Evolutionary conservation across 64 coral and sea anemone genomes (phyloP).

Genomic region (Trachythela sp.): DNA sequence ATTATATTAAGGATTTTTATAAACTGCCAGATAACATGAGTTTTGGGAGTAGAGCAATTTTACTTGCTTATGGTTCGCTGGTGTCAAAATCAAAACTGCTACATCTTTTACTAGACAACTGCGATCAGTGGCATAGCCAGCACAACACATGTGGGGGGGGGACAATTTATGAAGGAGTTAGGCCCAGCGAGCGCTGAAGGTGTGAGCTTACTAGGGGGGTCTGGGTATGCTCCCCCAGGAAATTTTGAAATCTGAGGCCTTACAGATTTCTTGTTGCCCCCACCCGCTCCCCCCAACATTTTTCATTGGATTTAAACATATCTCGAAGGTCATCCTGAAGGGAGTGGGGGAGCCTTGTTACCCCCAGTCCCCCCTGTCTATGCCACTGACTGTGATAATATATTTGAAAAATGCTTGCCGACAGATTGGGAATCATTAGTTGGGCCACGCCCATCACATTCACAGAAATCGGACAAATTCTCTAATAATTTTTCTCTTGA

Average conservation of each 20-base stretch:
- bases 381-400: conserved; percentile 29
- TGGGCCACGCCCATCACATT: not conserved
- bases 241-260: too few relatives aligned
- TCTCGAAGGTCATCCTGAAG: too few relatives aligned
- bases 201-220: too few relatives aligned
- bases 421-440: conserved; percentile 48
- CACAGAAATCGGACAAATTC: not conserved
- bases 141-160: too few relatives aligned
- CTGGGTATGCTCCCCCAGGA: too few relatives aligned
- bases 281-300: too few relatives aligned
- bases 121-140: too few relatives aligned
- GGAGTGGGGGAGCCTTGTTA: conserved; percentile 68
- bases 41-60: conserved; percentile 66
- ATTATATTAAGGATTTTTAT: conserved; percentile 51
- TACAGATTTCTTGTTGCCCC: too few relatives aligned
- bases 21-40: conserved; percentile 64
- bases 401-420: conserved; percentile 19
- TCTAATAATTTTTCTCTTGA: not conserved
- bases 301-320: too few relatives aligned
- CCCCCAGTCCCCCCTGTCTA: conserved; percentile 29
- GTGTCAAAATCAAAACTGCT: conserved; percentile 59
- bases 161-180: too few relatives aligned
- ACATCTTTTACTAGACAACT: conserved; percentile 20
- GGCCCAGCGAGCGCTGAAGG: too few relatives aligned
- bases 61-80: conserved; percentile 78